Percentiles rank a stretch among this genome's conserved stretches.
These are phyloP conservation scores for Alligator sinensis DNA, from an alignment of 2,113 vertebrate species.

Conservation along the genomic window DNA sequence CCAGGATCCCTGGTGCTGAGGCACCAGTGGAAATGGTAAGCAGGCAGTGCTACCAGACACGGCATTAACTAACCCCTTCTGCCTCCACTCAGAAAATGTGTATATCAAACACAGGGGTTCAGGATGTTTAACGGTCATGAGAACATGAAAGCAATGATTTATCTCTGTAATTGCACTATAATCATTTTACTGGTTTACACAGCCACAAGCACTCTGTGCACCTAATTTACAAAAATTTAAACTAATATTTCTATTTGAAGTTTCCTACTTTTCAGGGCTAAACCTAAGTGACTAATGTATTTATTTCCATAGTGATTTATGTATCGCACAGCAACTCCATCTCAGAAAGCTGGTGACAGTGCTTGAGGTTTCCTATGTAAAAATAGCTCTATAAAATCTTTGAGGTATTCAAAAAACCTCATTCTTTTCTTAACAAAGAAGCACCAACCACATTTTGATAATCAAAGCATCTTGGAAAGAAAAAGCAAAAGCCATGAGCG, in stretches of 20 bases:
- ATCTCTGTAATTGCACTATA: background rate
- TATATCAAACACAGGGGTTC: background rate
- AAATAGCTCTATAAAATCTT: background rate
- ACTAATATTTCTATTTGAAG: background rate
- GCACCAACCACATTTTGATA: background rate
- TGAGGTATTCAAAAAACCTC: background rate
- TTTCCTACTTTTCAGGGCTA: background rate
- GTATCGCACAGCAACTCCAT: accelerated
- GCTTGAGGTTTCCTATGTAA: background rate
- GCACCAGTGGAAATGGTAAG: no score
- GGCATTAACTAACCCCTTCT: background rate
- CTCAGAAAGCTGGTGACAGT: accelerated
- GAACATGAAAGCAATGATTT: background rate
- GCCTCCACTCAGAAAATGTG: background rate
- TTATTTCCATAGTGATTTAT: background rate
- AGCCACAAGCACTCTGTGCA: background rate
- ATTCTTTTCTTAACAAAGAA: background rate
- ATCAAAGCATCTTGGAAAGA: accelerated
- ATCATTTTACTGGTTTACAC: background rate
- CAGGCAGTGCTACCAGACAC: background rate
- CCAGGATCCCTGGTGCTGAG: no score
- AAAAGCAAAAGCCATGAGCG: background rate
- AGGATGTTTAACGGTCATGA: background rate
- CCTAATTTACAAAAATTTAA: background rate
- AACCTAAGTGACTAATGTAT: background rate